phyloP scores from a whole-genome alignment of 2,888 invertebrate species.

The Oasisia sp. region DNA sequence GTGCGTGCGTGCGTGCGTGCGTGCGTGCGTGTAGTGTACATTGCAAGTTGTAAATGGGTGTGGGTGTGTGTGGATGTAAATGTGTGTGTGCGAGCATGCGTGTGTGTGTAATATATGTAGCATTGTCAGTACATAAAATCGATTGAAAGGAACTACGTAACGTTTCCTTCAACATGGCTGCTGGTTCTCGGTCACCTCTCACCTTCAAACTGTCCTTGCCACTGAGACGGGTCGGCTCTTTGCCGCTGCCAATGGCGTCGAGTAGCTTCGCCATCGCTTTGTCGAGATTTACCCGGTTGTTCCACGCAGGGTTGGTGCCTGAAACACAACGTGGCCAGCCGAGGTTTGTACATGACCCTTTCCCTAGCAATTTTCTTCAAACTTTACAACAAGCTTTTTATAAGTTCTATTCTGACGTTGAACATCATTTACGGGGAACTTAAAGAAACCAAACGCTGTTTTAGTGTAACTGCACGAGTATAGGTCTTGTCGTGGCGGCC shows the following conservation, averaged over 20 bases:
- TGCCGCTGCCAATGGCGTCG: neutral
- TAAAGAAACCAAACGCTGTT: neutral
- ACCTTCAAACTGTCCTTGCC: neutral
- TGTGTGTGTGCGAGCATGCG: too few species aligned
- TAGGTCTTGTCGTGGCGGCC: conserved; percentile 37
- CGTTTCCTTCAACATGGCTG: neutral
- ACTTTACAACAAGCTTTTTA: too few species aligned
- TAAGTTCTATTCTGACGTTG: too few species aligned
- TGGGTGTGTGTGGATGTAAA: too few species aligned
- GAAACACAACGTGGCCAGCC: neutral
- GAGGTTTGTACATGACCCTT: neutral
- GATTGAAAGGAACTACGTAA: too few species aligned
- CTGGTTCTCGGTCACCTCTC: neutral
- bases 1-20: too few species aligned
- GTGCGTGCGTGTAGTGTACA: too few species aligned
- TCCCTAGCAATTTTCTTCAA: too few species aligned
- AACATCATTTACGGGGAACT: too few species aligned
- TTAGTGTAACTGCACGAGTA: conserved; percentile 32
- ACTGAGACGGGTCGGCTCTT: neutral
- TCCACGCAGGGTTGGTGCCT: neutral
- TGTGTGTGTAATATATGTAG: too few species aligned
- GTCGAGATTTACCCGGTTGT: neutral
- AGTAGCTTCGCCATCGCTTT: neutral
- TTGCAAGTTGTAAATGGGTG: too few species aligned
- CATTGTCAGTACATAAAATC: too few species aligned